Conservation (phyloP, 2,113 vertebrate species). For the Bos javanicus region DNA sequence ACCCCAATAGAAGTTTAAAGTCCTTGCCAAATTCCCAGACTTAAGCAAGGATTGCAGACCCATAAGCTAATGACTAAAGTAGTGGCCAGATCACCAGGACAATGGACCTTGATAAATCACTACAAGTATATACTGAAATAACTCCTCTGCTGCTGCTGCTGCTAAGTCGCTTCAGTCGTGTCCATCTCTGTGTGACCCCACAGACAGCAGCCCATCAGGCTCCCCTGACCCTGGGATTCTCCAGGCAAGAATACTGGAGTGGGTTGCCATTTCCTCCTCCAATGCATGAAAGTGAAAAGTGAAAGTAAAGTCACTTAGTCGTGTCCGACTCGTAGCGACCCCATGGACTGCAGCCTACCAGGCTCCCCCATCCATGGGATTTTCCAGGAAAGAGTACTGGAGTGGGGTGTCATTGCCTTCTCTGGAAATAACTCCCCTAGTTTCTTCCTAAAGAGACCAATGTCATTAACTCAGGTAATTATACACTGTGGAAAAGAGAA, state of each 20-base stretch:
- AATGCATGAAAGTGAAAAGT: too few species aligned
- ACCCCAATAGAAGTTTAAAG: neutral
- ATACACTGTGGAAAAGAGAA: neutral
- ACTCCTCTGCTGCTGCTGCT: neutral
- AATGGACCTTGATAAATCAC: neutral
- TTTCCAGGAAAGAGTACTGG: too few species aligned
- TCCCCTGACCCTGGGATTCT: too few species aligned
- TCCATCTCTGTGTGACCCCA: too few species aligned
- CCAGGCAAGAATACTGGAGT: too few species aligned
- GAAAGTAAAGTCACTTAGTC: accelerated
- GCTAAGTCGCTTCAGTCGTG: too few species aligned
- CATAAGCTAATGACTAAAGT: neutral
- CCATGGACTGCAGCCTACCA: too few species aligned
- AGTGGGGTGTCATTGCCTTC: too few species aligned
- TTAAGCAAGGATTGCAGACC: neutral
- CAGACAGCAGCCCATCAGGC: accelerated
- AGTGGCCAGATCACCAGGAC: neutral
- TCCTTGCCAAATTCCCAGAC: neutral
- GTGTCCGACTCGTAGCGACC: too few species aligned
- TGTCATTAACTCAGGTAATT: neutral
- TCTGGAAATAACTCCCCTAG: neutral
- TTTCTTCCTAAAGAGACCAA: neutral
- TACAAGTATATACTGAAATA: neutral
- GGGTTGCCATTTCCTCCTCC: too few species aligned
- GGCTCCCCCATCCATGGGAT: too few species aligned